These are phyloP conservation scores for Meloidogyne chitwoodi DNA, from an alignment of 1,140 invertebrate genomes.

Conservation along the genomic window DNA sequence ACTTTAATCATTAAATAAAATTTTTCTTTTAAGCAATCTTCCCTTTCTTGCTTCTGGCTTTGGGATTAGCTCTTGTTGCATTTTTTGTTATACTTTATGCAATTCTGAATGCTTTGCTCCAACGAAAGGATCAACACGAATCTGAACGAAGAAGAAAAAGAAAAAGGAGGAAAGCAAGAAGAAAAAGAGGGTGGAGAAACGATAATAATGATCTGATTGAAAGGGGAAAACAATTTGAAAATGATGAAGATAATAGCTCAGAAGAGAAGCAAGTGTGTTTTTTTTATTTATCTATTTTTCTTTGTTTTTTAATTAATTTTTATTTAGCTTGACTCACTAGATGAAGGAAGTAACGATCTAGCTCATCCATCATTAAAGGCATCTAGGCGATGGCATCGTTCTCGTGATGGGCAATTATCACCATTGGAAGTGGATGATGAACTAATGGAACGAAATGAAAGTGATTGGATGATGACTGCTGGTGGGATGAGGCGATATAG, in stretches of 20 bases:
- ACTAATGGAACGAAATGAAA: background rate
- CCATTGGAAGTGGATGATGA: background rate
- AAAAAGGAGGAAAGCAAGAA: background rate
- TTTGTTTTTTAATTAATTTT: too few species aligned
- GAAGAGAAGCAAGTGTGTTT: background rate
- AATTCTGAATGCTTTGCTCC: constrained; percentile 18
- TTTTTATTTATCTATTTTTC: background rate
- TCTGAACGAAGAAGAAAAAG: background rate
- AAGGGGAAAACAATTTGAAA: background rate
- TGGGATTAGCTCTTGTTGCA: constrained; percentile 11
- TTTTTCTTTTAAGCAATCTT: background rate
- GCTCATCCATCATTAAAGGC: background rate
- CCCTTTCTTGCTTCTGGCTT: constrained; percentile 9
- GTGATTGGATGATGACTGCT: background rate
- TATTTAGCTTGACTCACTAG: background rate
- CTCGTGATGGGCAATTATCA: background rate
- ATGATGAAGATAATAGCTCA: background rate
- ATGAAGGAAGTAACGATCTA: background rate
- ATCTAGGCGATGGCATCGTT: background rate
- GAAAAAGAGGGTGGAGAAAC: background rate
- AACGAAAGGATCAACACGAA: constrained; percentile 5
- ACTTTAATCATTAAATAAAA: background rate
- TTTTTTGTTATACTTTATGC: constrained; percentile 21
- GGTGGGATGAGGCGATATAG: background rate
- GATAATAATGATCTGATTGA: background rate